Conservation (phyloP, 37 sponge, comb jelly and placozoan species). For the Axinella damicornis region DNA sequence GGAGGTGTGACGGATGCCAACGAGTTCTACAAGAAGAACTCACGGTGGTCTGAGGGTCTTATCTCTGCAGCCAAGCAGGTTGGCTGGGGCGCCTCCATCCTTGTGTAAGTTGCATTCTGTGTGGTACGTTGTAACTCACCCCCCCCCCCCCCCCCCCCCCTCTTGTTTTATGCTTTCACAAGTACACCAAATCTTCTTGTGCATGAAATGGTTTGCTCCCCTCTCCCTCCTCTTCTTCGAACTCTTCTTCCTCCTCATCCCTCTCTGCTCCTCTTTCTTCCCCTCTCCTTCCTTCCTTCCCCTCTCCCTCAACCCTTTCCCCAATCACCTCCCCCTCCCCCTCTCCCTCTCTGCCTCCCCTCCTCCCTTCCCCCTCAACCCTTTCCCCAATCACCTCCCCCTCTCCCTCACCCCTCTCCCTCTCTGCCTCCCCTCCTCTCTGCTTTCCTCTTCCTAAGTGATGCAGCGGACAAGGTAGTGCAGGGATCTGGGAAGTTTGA, state of each 20-base stretch:
- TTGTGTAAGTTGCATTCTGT: conserved; percentile 79
- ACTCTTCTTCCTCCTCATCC: too few species aligned
- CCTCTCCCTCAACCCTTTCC: too few species aligned
- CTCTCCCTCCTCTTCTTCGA: too few species aligned
- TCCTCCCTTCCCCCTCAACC: too few species aligned
- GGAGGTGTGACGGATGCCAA: conserved; percentile 44
- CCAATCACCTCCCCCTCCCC: too few species aligned
- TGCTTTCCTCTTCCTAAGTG: conserved; percentile 41
- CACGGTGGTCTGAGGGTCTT: conserved; percentile 97
- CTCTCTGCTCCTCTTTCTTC: too few species aligned
- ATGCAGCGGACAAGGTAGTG: conserved; percentile 95
- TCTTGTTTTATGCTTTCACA: too few species aligned
- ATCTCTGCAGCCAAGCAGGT: conserved; percentile 99
- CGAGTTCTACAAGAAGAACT: conserved; percentile 97
- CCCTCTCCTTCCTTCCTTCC: too few species aligned
- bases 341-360: too few species aligned
- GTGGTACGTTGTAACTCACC: background rate
- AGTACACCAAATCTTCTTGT: too few species aligned
- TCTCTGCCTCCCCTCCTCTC: background rate
- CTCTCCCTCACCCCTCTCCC: background rate
- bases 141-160: too few species aligned
- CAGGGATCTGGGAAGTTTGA: conserved; percentile 93
- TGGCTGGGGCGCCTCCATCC: conserved; percentile 92
- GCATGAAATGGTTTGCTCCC: too few species aligned
- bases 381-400: background rate